Evolutionary conservation across 2,113 vertebrate species (phyloP).

Genomic region (Centropus unirufus): DNA sequence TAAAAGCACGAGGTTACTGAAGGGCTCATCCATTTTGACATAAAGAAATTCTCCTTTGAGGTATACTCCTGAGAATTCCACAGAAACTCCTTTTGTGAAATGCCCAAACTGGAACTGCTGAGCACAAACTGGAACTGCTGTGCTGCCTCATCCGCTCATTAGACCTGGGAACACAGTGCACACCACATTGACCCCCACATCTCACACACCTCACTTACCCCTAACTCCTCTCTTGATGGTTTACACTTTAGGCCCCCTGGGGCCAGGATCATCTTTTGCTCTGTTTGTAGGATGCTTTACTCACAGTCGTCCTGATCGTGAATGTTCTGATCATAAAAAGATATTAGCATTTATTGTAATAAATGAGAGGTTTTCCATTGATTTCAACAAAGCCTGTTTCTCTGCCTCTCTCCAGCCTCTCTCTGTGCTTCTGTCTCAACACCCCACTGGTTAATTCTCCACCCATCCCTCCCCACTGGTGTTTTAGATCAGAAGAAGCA

Average conservation of each 20-base stretch:
- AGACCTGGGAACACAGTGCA: not conserved
- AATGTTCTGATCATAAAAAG: not conserved
- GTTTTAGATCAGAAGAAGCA: not conserved
- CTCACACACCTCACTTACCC: not conserved
- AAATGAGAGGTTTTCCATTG: not conserved
- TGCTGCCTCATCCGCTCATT: not conserved
- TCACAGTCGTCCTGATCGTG: not conserved
- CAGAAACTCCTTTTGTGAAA: not conserved
- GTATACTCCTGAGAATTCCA: not conserved
- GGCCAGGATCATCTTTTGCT: not conserved
- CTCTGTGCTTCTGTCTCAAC: not conserved
- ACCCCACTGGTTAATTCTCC: not conserved
- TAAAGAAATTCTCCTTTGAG: not conserved
- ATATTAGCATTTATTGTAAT: not conserved
- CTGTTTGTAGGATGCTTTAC: not conserved
- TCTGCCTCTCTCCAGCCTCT: not conserved
- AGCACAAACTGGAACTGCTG: not conserved
- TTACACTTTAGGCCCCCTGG: not conserved
- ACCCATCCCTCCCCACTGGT: not conserved
- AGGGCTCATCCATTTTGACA: not conserved
- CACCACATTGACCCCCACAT: not conserved
- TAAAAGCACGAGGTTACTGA: not conserved
- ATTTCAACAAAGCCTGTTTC: not conserved
- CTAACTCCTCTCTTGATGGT: not conserved
- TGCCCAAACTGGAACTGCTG: not conserved